Evolutionary conservation across 2,113 vertebrate species (phyloP).

Genomic region (Nycticorax nycticorax): DNA sequence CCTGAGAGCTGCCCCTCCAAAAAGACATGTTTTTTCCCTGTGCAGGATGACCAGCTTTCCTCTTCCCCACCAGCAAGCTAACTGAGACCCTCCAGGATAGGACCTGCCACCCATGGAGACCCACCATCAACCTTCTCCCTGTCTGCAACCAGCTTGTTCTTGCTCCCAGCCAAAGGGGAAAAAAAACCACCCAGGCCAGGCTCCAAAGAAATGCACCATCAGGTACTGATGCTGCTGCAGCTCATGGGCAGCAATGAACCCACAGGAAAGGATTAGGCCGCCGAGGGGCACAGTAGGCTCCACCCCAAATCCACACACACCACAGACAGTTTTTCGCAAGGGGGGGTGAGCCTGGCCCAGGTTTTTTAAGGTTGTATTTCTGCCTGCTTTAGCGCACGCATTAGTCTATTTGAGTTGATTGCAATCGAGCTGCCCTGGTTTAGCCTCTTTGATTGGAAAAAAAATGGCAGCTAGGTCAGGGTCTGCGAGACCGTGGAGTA

Average conservation of each 20-base stretch:
- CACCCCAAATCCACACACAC: accelerated
- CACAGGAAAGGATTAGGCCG: background rate
- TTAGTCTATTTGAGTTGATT: background rate
- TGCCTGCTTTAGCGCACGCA: background rate
- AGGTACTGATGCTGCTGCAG: background rate
- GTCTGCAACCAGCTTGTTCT: background rate
- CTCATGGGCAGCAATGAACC: background rate
- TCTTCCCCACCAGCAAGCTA: background rate
- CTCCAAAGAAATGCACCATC: background rate
- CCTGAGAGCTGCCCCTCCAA: background rate
- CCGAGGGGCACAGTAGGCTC: background rate
- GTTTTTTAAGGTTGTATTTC: background rate
- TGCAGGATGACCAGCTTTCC: background rate
- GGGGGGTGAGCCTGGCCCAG: accelerated
- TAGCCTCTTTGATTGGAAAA: background rate
- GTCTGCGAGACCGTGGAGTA: background rate
- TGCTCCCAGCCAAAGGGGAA: background rate
- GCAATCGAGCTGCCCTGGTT: background rate
- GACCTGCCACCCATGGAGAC: background rate
- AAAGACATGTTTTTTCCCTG: background rate
- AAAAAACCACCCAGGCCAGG: background rate
- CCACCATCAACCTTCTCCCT: background rate
- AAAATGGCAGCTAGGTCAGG: background rate
- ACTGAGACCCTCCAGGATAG: background rate
- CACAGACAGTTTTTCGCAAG: background rate